These are phyloP conservation scores for Galago senegalensis DNA, from an alignment of 2,797 vertebrate genomes.

Conservation along the genomic window DNA sequence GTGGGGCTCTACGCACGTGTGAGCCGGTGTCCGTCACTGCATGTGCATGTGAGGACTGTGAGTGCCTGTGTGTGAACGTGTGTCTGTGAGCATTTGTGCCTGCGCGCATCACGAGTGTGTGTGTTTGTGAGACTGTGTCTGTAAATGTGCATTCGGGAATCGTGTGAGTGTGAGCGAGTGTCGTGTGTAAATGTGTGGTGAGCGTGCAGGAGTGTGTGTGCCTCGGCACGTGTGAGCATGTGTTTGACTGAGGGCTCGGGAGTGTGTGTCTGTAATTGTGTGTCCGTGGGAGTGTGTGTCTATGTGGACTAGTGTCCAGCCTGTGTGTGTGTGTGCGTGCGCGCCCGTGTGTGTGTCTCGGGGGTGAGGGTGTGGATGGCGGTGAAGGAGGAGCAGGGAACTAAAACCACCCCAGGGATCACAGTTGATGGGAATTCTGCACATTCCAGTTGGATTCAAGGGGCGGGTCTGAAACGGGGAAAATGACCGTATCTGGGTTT, in stretches of 20 bases:
- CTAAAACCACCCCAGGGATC: not conserved
- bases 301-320: rapidly evolving
- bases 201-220: not conserved
- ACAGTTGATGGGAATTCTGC: not conserved
- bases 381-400: not conserved
- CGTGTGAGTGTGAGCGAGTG: not conserved
- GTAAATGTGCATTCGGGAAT: not conserved
- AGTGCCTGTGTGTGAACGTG: not conserved
- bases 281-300: no score
- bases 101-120: not conserved
- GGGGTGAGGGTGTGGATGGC: not conserved
- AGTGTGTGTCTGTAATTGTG: no score
- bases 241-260: not conserved
- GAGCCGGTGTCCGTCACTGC: not conserved
- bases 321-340: not conserved
- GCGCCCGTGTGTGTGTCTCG: no score
- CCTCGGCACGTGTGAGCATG: no score
- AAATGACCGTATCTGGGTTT: conserved; percentile 61
- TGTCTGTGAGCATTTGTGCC: not conserved
- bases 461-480: not conserved
- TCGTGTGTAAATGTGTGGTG: not conserved
- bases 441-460: not conserved
- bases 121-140: not conserved
- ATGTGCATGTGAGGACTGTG: not conserved
- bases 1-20: rapidly evolving